phyloP scores from a whole-genome alignment of 53 echinoderm and acorn worm species.

The Luidia sarsii region DNA sequence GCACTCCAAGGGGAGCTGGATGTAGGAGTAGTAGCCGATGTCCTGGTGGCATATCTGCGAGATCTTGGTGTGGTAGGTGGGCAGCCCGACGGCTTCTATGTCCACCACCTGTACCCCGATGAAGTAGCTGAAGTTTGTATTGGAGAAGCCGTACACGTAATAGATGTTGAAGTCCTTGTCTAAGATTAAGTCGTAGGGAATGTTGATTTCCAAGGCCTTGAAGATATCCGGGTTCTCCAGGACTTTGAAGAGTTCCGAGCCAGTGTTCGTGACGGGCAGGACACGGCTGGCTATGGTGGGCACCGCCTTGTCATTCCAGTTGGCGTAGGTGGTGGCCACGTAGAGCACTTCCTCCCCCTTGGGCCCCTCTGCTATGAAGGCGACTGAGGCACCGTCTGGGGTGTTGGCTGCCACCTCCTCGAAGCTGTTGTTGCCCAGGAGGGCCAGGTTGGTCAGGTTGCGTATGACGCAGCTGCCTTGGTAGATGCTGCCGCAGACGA shows the following conservation, averaged over 20 bases:
- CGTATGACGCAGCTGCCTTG: constrained; percentile 66
- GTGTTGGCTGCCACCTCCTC: constrained; percentile 84
- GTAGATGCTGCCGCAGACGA: constrained; percentile 68
- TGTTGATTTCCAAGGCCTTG: background rate
- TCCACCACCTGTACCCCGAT: constrained; percentile 68
- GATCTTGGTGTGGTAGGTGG: constrained; percentile 76
- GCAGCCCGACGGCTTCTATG: background rate
- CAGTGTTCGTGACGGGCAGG: background rate
- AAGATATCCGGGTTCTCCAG: background rate
- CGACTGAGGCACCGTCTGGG: constrained; percentile 72
- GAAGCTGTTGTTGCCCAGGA: constrained; percentile 44
- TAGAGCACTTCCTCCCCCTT: constrained; percentile 65
- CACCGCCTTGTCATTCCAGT: constrained; percentile 66
- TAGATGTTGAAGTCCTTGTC: constrained; percentile 69
- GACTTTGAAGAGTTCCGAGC: background rate
- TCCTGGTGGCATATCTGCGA: constrained; percentile 78
- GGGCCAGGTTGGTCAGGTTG: background rate
- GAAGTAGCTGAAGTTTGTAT: constrained; percentile 84
- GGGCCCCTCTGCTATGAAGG: constrained; percentile 67
- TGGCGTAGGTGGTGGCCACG: constrained; percentile 68
- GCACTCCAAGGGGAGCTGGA: constrained; percentile 83
- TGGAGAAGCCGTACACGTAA: constrained; percentile 82
- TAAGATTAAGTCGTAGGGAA: constrained; percentile 10
- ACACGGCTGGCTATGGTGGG: constrained; percentile 73
- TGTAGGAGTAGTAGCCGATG: constrained; percentile 68